Conservation (phyloP, 2,113 vertebrate species). For the Neotoma lepida region DNA sequence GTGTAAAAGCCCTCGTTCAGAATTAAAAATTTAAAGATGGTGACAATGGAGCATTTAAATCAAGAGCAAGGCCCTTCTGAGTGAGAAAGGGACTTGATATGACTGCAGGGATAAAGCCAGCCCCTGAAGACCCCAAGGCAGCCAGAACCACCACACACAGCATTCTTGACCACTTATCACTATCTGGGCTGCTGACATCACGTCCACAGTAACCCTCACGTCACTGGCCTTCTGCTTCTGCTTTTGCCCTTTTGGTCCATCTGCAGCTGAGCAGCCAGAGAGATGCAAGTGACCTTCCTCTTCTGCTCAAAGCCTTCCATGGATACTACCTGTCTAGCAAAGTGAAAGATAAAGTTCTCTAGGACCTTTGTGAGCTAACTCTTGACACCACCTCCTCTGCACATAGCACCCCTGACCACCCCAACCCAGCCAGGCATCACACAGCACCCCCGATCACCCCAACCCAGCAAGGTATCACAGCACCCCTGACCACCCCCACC, state of each 20-base stretch:
- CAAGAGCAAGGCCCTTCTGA: neutral
- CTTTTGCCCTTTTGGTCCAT: neutral
- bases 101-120: neutral
- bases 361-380: neutral
- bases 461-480: neutral
- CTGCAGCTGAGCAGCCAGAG: neutral
- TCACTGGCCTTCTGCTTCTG: neutral
- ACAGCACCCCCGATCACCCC: neutral
- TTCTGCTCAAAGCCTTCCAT: neutral
- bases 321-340: neutral
- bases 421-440: neutral
- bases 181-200: neutral
- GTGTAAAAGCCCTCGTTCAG: neutral
- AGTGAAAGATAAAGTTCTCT: neutral
- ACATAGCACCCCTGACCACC: neutral
- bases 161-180: neutral
- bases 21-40: neutral
- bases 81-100: neutral
- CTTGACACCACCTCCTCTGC: too few relatives aligned
- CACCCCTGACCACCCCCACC: neutral
- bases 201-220: neutral
- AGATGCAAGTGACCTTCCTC: neutral
- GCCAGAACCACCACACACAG: neutral
- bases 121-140: neutral
- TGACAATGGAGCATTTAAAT: neutral